Base-by-base conservation (phyloP, 2,797 vertebrate genomes). In the Carduelis carduelis region DNA sequence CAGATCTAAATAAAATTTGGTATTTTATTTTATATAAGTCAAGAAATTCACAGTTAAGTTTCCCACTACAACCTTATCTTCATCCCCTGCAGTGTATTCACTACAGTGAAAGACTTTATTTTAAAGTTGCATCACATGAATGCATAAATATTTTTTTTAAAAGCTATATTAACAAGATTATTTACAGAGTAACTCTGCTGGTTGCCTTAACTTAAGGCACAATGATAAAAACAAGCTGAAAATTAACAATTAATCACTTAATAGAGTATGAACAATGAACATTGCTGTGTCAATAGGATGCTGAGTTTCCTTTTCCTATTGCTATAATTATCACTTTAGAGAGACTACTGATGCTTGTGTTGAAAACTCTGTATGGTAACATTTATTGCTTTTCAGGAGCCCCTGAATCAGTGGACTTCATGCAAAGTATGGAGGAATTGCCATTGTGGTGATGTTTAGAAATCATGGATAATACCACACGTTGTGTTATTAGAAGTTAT, bases 41-140 rank as follows among this genome's bases (percentile, higher is more conserved):
- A 81, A 83, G 64, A 95, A 93, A 69, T 88, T 86, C 14, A 37
- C 35, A 41, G 65, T 53, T 91, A 64, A 27, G 55, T 90, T 90
- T 65, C 65, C 35, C 22, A 32, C 35, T 88, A 30, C 59, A 72
- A 28, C 63, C 50, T 68, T 84, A 79, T 57, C 12, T 43, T 86
- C 61, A 78, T 55, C 43, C 30, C 11, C 28, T 0, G 0, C 1
- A 39, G 64, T n/a, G 28, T 56, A 37, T 53, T 63, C 24, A 46
- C 19, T 71, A 28, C n/a, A 63, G 35, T 30, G 71, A 59, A 60
- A 19, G 37, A 35, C 49, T 87, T 68, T 28, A 37, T 90, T 87
- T 93, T 65, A 56, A 47, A 89, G 17, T 79, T 84, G 19, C 6
- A 60, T 34, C 19, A 34, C 21, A 60, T 21, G 55, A 83, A 77